These are phyloP conservation scores for Syrrhaptes paradoxus DNA, from an alignment of 2,113 vertebrate genomes.

Conservation along the genomic window DNA sequence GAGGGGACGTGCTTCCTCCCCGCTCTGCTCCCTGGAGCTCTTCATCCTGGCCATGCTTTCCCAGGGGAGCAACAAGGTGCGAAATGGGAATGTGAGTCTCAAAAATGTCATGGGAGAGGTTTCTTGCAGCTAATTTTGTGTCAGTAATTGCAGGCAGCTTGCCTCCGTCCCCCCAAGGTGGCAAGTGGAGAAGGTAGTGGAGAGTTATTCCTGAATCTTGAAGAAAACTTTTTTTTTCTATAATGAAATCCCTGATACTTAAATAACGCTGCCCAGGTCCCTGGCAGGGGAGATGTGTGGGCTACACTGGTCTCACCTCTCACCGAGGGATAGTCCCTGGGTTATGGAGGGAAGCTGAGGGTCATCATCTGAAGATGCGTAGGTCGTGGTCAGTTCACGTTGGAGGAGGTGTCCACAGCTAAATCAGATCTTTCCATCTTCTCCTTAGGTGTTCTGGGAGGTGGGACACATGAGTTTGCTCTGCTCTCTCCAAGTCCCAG, in stretches of 20 bases:
- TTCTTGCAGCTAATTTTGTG: not conserved
- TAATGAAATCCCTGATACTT: not conserved
- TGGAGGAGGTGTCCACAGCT: not conserved
- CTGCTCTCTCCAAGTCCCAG: not conserved
- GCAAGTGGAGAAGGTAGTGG: not conserved
- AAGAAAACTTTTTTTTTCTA: not conserved
- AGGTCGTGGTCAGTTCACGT: not conserved
- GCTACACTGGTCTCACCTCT: not conserved
- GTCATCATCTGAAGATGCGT: not conserved
- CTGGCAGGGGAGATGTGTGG: not conserved
- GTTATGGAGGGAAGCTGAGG: not conserved
- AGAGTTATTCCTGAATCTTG: not conserved
- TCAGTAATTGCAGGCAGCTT: not conserved
- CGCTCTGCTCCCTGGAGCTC: not conserved
- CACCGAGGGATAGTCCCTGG: not conserved
- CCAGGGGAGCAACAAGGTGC: not conserved
- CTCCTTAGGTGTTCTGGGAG: not conserved
- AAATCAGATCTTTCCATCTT: not conserved
- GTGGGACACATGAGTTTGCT: not conserved
- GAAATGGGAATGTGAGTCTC: not conserved
- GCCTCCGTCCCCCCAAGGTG: not conserved
- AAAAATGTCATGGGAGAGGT: not conserved
- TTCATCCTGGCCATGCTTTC: not conserved
- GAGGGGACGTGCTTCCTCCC: not conserved
- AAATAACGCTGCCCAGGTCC: not conserved